Evolutionary conservation across 2,113 vertebrate species (phyloP).

Genomic region (Zosterops japonicus): DNA sequence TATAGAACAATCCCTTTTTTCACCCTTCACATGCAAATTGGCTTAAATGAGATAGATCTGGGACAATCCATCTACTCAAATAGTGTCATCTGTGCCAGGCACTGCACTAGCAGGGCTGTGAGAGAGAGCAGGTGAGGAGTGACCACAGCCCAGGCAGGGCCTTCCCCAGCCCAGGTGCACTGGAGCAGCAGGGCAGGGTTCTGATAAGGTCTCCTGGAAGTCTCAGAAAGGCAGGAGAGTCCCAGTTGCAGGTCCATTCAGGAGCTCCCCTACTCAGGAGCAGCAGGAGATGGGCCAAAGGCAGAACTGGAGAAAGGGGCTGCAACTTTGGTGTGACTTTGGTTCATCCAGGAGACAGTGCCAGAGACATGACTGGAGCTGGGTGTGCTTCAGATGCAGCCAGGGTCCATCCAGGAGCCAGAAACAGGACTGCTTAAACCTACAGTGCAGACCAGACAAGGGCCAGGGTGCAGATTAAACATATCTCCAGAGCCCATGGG

Average conservation of each 20-base stretch:
- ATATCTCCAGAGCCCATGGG: neutral
- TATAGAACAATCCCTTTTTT: neutral
- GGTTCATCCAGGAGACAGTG: neutral
- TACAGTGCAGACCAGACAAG: neutral
- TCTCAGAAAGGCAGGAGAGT: neutral
- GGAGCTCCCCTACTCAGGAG: accelerated
- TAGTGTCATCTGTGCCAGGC: neutral
- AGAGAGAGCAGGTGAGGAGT: neutral
- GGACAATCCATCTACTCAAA: neutral
- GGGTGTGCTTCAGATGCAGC: neutral
- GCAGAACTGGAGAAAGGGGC: neutral
- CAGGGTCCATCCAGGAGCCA: neutral
- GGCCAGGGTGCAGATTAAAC: neutral
- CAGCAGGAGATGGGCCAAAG: neutral
- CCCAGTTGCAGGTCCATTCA: accelerated
- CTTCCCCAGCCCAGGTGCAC: neutral
- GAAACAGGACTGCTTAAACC: neutral
- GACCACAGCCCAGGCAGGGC: neutral
- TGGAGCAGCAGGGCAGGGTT: neutral
- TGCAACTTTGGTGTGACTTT: no score
- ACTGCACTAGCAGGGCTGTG: neutral
- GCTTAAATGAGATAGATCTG: neutral
- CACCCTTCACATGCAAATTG: neutral
- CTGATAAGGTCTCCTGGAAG: neutral
- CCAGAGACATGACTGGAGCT: neutral